Conservation (phyloP, 1,140 invertebrate genomes). For the Bombus pyrosoma region DNA sequence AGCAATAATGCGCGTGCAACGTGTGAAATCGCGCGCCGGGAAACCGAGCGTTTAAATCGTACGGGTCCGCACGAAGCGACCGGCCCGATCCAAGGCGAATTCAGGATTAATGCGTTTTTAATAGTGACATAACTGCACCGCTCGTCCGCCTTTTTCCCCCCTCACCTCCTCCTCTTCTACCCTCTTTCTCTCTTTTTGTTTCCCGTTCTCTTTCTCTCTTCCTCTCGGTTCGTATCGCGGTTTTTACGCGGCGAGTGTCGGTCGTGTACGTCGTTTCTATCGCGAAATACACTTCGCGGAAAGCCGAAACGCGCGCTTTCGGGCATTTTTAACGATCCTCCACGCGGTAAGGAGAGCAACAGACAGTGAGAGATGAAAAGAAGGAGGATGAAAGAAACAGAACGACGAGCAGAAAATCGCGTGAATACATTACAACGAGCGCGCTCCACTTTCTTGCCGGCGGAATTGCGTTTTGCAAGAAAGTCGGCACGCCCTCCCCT, state of each 20-base stretch:
- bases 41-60: slow-evolving; percentile 54
- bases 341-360: neutral
- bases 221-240: neutral
- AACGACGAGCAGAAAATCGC: slow-evolving; percentile 55
- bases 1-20: slow-evolving; percentile 38
- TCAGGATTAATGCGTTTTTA: slow-evolving; percentile 77
- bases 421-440: slow-evolving; percentile 55
- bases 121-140: slow-evolving; percentile 73
- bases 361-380: neutral
- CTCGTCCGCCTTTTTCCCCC: slow-evolving; percentile 45
- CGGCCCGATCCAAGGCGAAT: slow-evolving; percentile 57
- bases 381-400: neutral
- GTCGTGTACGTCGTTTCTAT: neutral
- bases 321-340: slow-evolving; percentile 55
- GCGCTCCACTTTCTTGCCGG: slow-evolving; percentile 56
- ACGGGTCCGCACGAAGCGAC: slow-evolving; percentile 38
- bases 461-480: slow-evolving; percentile 51
- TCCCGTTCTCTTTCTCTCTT: neutral
- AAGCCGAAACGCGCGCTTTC: slow-evolving; percentile 41
- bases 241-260: slow-evolving; percentile 27
- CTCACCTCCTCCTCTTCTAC: neutral
- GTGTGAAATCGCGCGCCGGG: slow-evolving; percentile 49
- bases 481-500: slow-evolving; percentile 48
- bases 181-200: slow-evolving; percentile 8
- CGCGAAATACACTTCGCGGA: slow-evolving; percentile 43